Evolutionary conservation across 2,888 invertebrate species (phyloP).

Genomic region (Apotomis capreana): DNA sequence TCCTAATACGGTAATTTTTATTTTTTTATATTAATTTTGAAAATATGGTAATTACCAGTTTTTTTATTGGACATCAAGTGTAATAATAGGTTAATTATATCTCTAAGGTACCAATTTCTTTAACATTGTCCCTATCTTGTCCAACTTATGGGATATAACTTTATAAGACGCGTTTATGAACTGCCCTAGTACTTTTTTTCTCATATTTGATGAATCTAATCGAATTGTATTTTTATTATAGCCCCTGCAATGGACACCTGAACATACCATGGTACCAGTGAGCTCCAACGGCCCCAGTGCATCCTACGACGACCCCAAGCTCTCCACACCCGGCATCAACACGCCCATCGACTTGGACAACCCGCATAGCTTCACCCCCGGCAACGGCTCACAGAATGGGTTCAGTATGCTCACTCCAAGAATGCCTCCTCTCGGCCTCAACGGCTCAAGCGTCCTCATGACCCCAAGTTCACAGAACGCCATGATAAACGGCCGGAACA

Average conservation of each 20-base stretch:
- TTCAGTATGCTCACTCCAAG: conserved; percentile 9
- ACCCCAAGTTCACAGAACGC: conserved; percentile 10
- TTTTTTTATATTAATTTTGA: background rate
- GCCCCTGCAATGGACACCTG: conserved; percentile 52
- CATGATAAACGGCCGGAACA: conserved; percentile 12
- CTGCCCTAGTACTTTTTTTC: background rate
- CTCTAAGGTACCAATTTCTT: no score
- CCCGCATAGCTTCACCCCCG: conserved; percentile 27
- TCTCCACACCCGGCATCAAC: conserved; percentile 32
- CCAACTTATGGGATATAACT: no score
- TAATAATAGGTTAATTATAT: background rate
- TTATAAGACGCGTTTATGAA: no score
- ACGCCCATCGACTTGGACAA: conserved; percentile 46
- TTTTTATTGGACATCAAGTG: no score
- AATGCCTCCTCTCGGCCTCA: conserved; percentile 2
- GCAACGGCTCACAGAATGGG: conserved; percentile 29
- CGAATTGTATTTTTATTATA: conserved; percentile 46
- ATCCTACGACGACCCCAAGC: conserved; percentile 13
- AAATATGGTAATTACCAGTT: background rate
- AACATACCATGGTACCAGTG: conserved; percentile 44
- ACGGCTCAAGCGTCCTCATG: conserved; percentile 15
- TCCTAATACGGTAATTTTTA: conserved; percentile 12
- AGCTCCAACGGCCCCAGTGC: conserved; percentile 39
- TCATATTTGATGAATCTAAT: background rate
- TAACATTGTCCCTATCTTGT: no score